Conservation (phyloP, 2,113 vertebrate genomes). For the Bettongia penicillata region DNA sequence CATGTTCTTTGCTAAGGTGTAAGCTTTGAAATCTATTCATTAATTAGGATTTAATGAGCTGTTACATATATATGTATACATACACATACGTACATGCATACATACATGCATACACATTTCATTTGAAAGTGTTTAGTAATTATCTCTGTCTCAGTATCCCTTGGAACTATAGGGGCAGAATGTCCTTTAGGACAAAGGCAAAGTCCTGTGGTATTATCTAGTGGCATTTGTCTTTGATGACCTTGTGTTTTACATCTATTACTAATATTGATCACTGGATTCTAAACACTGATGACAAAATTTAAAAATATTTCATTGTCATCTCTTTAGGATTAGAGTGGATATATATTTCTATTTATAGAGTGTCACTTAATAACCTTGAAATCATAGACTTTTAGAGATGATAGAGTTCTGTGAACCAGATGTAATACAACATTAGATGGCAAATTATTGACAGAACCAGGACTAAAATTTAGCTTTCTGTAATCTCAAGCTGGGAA, state of each 20-base stretch:
- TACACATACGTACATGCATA: too few species aligned
- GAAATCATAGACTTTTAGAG: not conserved
- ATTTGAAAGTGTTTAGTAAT: not conserved
- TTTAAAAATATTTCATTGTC: conserved; percentile 6
- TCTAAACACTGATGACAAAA: not conserved
- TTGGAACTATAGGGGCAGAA: not conserved
- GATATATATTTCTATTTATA: not conserved
- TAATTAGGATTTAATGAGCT: not conserved
- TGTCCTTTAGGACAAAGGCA: not conserved
- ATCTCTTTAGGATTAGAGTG: conserved; percentile 11
- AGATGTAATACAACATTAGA: not conserved
- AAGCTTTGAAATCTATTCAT: conserved; percentile 22
- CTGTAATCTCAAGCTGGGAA: not conserved
- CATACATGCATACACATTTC: not conserved
- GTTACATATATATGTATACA: too few species aligned
- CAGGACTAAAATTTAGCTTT: not conserved
- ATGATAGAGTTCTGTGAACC: not conserved
- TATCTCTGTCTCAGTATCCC: not conserved
- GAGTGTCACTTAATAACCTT: not conserved
- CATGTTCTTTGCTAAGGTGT: not conserved
- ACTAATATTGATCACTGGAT: not conserved
- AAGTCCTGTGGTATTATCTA: not conserved
- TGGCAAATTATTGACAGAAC: not conserved
- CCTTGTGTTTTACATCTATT: not conserved
- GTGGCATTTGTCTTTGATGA: conserved; percentile 12